Base-by-base conservation (phyloP, 2,888 invertebrate species). In the Zygaena filipendulae region DNA sequence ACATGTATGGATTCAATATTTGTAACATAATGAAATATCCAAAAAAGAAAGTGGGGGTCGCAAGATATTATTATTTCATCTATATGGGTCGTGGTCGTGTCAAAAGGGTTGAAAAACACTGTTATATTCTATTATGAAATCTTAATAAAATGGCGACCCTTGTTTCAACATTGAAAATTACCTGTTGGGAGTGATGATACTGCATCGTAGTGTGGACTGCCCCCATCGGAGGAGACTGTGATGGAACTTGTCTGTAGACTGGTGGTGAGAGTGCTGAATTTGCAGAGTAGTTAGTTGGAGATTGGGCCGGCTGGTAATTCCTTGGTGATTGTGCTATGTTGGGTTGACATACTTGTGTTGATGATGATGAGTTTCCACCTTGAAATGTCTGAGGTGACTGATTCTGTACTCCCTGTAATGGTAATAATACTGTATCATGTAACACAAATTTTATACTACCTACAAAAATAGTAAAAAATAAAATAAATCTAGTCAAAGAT, bases 231-330 rank as follows among this genome's bases (percentile, higher is more conserved):
- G 81, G 81, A 3, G 75, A 72, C 42, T 81, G 81, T 8, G 72
- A 56, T 32, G 66, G 77, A 29, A 79, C 74, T 52, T 79, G 75
- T 52, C 75, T 67, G 45, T 71, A 79, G 26, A 64, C 81, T 19
- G 83, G 80, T 8, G 84, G 84, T 35, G 84, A 83, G 35, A 84
- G 64, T 27, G 81, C 83, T 36, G 84, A 71, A 44, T 56, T 63
- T 19, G 64, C 50, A 11, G 62, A 49, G 39, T 72, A 79, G 45
- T 50, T 74, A 22, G 75, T 79, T 12, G 84, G 84, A 19, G 84
- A 83, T 40, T 83, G 82, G 27, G 82, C 72, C 40, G 81, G 70
- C 43, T 83, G 84, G 53, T 82, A 61, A 70, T 49, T 67, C 50
- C 75, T 55, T 14, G 75, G 75, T 1, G 79, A 68, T 33, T 74